These are phyloP conservation scores for Atethmia centrago DNA, from an alignment of 2,888 invertebrate species.

Conservation along the genomic window DNA sequence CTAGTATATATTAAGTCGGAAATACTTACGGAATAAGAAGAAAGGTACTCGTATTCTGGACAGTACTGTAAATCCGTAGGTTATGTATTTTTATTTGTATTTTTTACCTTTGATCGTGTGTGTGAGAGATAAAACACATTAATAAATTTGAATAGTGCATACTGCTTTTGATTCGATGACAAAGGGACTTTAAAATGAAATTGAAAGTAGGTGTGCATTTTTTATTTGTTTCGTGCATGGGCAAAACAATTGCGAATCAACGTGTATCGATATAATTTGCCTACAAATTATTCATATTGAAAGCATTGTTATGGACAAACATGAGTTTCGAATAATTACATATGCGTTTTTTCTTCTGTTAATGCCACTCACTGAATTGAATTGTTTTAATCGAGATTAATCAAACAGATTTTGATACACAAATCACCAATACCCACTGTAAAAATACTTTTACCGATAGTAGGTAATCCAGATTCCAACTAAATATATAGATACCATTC, in stretches of 20 bases:
- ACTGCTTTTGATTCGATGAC: neutral
- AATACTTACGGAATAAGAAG: neutral
- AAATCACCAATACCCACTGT: too few species aligned
- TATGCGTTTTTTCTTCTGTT: neutral
- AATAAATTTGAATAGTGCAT: neutral
- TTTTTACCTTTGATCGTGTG: neutral
- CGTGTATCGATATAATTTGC: neutral
- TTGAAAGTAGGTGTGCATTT: neutral
- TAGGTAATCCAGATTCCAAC: neutral
- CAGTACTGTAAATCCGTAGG: neutral
- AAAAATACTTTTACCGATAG: neutral
- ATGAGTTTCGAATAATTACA: neutral
- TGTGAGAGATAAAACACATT: neutral
- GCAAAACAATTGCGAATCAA: neutral
- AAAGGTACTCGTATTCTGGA: neutral
- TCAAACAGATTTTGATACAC: neutral
- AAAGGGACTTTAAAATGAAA: slow-evolving; percentile 6
- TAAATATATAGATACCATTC: neutral
- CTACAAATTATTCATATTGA: neutral
- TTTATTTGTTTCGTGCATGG: neutral
- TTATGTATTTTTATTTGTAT: too few species aligned
- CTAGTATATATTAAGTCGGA: neutral
- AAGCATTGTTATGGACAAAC: neutral
- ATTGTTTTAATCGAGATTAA: neutral
- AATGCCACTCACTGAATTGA: neutral